phyloP scores from a whole-genome alignment of 2,113 vertebrate genomes.

The Cervus canadensis region DNA sequence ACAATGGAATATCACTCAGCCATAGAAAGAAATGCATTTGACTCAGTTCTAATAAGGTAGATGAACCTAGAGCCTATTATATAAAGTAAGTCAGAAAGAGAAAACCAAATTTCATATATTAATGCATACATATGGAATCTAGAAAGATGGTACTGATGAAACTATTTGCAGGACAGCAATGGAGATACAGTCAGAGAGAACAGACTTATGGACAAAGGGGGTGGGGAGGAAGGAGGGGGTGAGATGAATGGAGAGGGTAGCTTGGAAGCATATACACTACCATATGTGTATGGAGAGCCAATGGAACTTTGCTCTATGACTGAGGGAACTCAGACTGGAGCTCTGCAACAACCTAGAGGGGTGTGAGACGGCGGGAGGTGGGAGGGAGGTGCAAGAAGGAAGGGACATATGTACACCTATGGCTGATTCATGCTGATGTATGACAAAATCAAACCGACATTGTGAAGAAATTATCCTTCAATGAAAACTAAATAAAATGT shows the following conservation, averaged over 20 bases:
- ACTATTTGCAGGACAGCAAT: background rate
- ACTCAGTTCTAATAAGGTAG: background rate
- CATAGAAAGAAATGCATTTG: background rate
- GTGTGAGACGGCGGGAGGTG: background rate
- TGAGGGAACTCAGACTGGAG: background rate
- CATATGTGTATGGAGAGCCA: background rate
- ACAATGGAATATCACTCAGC: background rate
- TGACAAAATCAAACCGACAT: background rate
- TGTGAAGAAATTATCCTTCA: background rate
- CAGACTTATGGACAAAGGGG: background rate
- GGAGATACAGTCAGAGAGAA: background rate
- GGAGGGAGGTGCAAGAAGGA: background rate
- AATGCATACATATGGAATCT: background rate
- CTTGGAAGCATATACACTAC: background rate
- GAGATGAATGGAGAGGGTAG: background rate
- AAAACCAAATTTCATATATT: background rate
- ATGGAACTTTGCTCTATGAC: background rate
- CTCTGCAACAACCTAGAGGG: background rate
- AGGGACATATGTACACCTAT: background rate
- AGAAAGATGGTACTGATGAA: background rate
- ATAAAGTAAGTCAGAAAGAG: background rate
- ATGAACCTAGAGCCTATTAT: background rate
- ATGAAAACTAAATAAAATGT: background rate
- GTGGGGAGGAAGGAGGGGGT: background rate
- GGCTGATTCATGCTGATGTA: background rate